These are phyloP conservation scores for Pseudochromis fuscus DNA, from an alignment of 2,797 vertebrate genomes.

Conservation along the genomic window DNA sequence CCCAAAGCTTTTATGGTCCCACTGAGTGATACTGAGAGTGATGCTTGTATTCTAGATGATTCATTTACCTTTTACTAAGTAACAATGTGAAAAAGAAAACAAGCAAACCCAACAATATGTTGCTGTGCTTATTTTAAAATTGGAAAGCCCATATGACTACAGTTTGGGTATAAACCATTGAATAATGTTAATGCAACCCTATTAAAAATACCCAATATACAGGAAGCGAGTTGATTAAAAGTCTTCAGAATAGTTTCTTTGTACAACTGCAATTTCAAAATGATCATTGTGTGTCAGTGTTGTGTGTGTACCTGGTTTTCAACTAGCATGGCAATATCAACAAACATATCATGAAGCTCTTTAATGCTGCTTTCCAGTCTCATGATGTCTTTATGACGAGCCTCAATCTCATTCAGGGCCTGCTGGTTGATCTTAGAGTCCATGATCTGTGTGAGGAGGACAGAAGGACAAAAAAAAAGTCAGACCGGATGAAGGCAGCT, in stretches of 20 bases:
- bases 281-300: not conserved
- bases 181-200: not conserved
- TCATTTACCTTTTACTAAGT: too few species aligned
- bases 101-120: too few species aligned
- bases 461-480: not conserved
- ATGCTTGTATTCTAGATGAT: too few species aligned
- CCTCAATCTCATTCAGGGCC: constrained; percentile 96
- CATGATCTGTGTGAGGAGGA: constrained; percentile 85
- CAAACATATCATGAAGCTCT: constrained; percentile 98
- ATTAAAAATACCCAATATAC: not conserved
- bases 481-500: not conserved
- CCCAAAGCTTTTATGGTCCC: too few species aligned
- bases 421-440: constrained; percentile 96
- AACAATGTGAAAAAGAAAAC: too few species aligned
- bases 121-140: too few species aligned
- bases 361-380: constrained; percentile 96
- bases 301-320: constrained; percentile 83
- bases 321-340: constrained; percentile 95
- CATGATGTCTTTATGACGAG: constrained; percentile 96
- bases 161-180: too few species aligned
- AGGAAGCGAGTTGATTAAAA: not conserved
- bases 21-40: too few species aligned
- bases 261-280: too few species aligned
- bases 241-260: too few species aligned
- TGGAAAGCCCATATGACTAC: too few species aligned